Conservation (phyloP, 1,140 invertebrate species). For the Meloidogyne chitwoodi region DNA sequence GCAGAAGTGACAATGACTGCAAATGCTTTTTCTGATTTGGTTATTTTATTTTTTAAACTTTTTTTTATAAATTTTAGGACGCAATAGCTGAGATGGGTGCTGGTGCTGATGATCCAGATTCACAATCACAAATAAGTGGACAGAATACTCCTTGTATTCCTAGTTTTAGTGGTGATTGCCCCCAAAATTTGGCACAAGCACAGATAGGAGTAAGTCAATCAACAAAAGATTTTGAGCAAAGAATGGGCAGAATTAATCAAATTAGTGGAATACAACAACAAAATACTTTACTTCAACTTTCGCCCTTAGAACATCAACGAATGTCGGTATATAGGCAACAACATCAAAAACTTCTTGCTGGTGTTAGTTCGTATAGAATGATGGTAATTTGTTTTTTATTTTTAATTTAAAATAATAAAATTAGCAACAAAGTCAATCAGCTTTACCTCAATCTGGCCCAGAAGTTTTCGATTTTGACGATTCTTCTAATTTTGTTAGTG, state of each 20-base stretch:
- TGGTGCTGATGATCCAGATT: slow-evolving; percentile 18
- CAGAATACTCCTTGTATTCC: slow-evolving; percentile 6
- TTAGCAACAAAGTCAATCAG: not conserved
- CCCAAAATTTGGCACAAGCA: not conserved
- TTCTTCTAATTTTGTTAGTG: not conserved
- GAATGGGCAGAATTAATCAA: slow-evolving; percentile 8
- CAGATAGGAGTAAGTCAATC: not conserved
- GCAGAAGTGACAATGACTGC: slow-evolving; percentile 10
- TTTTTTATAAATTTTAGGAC: slow-evolving; percentile 8
- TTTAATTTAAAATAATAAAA: too few species aligned
- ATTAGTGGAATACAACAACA: not conserved
- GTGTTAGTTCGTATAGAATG: not conserved
- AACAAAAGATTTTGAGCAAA: slow-evolving; percentile 17
- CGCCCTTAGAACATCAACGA: slow-evolving; percentile 13
- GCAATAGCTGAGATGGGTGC: slow-evolving; percentile 27
- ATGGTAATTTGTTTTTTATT: not conserved
- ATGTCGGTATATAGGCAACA: slow-evolving; percentile 10
- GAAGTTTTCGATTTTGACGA: slow-evolving; percentile 5
- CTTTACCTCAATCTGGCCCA: slow-evolving; percentile 1
- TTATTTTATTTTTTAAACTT: not conserved
- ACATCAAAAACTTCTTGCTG: slow-evolving; percentile 1
- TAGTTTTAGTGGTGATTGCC: not conserved
- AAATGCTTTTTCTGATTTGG: slow-evolving; percentile 22
- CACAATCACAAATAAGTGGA: slow-evolving; percentile 12
- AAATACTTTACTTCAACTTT: slow-evolving; percentile 3